Conservation (phyloP, 2,888 invertebrate genomes). For the Ypsolopha sequella region DNA sequence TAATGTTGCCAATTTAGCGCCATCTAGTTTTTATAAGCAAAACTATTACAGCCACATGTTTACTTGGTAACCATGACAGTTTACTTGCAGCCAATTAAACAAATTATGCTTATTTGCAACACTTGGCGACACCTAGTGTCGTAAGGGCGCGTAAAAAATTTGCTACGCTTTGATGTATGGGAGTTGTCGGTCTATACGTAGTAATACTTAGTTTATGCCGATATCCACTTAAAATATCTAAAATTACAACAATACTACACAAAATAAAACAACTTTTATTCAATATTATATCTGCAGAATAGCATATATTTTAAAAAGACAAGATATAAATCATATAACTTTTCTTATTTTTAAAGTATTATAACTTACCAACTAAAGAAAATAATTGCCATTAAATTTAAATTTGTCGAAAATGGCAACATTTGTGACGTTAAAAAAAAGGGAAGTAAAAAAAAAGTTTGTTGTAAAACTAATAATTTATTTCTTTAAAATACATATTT, state of each 20-base stretch:
- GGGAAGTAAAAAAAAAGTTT: conserved; percentile 13
- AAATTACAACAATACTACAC: conserved; percentile 4
- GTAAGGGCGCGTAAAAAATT: no score
- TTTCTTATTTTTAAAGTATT: conserved; percentile 31
- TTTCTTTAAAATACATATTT: conserved; percentile 36
- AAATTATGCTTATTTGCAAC: no score
- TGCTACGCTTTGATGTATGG: no score
- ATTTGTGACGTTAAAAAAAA: conserved; percentile 23
- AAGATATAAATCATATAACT: conserved; percentile 45
- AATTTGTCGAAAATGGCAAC: conserved; percentile 5
- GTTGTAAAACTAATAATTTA: conserved; percentile 39
- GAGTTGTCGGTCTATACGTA: no score
- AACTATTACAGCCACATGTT: no score
- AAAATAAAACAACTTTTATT: conserved; percentile 5
- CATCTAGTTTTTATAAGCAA: no score
- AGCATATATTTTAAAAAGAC: conserved; percentile 57
- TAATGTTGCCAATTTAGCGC: no score
- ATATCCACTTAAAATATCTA: not conserved
- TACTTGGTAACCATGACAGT: no score
- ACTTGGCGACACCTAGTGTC: no score
- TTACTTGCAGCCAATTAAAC: no score
- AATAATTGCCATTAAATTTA: not conserved
- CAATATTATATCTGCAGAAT: conserved; percentile 1
- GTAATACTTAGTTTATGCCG: no score
- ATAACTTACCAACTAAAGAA: conserved; percentile 1